phyloP scores from a whole-genome alignment of 2,888 invertebrate species.

The Calephelis perditalis region DNA sequence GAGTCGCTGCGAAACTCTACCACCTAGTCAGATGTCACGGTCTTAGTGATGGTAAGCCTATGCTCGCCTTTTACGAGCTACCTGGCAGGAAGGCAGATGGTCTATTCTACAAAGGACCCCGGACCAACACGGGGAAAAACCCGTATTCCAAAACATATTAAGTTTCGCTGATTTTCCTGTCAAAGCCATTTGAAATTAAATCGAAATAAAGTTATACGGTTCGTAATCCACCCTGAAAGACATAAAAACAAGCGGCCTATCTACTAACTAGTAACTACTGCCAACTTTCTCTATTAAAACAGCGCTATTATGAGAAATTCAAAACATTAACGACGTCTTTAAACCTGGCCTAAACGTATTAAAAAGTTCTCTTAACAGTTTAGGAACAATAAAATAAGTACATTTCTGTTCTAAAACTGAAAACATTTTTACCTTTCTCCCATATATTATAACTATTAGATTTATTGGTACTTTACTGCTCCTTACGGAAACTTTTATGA shows the following conservation, averaged over 20 bases:
- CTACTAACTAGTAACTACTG: background rate
- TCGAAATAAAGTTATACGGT: background rate
- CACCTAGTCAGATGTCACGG: no score
- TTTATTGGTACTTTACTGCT: conserved; percentile 49
- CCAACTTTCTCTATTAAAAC: background rate
- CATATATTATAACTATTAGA: conserved; percentile 48
- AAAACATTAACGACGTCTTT: conserved; percentile 6
- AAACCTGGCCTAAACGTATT: conserved; percentile 10
- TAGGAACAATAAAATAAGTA: conserved; percentile 29
- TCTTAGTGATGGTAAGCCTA: no score
- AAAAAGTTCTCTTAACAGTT: conserved; percentile 27
- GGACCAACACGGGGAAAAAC: no score
- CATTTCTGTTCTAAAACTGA: conserved; percentile 23
- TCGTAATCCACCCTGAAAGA: background rate
- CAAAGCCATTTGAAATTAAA: no score
- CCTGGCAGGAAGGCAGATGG: no score
- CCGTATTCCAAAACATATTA: no score
- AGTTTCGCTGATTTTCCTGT: no score
- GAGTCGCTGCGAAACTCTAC: no score
- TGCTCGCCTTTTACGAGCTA: no score
- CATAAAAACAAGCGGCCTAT: background rate
- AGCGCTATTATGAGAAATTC: background rate
- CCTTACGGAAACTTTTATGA: conserved; percentile 48
- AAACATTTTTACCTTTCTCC: conserved; percentile 22
- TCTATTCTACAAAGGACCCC: no score